Evolutionary conservation across 2,888 invertebrate genomes (phyloP).

Genomic region (Latrodectus elegans): DNA sequence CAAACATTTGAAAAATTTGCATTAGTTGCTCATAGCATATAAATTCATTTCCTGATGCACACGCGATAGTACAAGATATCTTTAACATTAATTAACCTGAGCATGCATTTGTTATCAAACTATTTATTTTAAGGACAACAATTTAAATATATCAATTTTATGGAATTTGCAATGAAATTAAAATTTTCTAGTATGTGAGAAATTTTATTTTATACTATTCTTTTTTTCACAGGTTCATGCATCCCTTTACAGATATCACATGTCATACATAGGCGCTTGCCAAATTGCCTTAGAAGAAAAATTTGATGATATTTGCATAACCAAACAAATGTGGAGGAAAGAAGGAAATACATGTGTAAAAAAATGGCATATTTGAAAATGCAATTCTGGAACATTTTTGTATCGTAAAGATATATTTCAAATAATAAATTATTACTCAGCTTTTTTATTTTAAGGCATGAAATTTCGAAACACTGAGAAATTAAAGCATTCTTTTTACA

Average conservation of each 20-base stretch:
- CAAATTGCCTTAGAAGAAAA: constrained; percentile 76
- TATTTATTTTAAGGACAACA: too few species aligned
- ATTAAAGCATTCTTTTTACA: not conserved
- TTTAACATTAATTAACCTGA: too few species aligned
- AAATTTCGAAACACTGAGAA: constrained; percentile 4
- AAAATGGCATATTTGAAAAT: constrained; percentile 71
- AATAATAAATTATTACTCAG: too few species aligned
- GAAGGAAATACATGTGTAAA: constrained; percentile 71
- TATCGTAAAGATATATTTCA: too few species aligned
- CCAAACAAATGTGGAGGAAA: constrained; percentile 72
- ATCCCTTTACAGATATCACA: constrained; percentile 79
- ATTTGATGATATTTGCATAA: constrained; percentile 74
- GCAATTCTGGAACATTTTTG: too few species aligned
- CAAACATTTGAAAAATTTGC: too few species aligned
- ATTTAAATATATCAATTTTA: too few species aligned
- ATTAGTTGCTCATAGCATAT: too few species aligned
- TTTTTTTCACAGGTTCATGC: constrained; percentile 76
- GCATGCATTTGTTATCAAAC: too few species aligned
- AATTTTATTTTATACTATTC: not conserved
- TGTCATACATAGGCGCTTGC: constrained; percentile 79
- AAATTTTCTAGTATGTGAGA: constrained; percentile 6
- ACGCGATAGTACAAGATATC: too few species aligned
- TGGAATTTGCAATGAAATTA: not conserved
- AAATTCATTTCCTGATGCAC: too few species aligned
- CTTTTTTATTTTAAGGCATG: not conserved